Conservation (phyloP, 2,888 invertebrate species). For the Drosophila anceps region DNA sequence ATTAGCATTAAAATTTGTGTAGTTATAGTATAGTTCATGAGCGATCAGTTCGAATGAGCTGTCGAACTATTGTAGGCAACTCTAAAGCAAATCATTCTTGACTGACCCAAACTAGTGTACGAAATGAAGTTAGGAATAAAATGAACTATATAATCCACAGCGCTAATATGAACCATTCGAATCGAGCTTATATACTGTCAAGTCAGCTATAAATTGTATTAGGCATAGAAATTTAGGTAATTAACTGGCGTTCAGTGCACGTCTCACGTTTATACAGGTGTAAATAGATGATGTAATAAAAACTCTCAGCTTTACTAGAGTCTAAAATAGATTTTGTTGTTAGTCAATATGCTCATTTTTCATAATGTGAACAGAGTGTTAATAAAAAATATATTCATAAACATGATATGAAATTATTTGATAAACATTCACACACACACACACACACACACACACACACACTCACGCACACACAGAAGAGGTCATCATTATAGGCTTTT, state of each 20-base stretch:
- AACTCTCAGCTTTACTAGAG: background rate
- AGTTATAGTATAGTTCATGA: too few species aligned
- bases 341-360: background rate
- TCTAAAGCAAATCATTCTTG: background rate
- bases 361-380: background rate
- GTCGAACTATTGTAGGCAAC: background rate
- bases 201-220: background rate
- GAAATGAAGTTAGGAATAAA: background rate
- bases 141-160: background rate
- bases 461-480: slow-evolving; percentile 11
- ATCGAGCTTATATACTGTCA: background rate
- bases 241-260: background rate
- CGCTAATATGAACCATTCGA: background rate
- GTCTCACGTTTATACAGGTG: background rate
- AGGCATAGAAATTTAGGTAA: background rate
- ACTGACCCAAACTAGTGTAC: too few species aligned
- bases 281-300: background rate
- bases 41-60: too few species aligned
- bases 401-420: slow-evolving; percentile 51
- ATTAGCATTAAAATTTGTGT: too few species aligned
- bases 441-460: slow-evolving; percentile 14
- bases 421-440: slow-evolving; percentile 20
- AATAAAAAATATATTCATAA: slow-evolving; percentile 26
- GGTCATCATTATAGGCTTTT: slow-evolving; percentile 73
- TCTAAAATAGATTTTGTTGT: background rate